These are phyloP conservation scores for Caenorhabditis tropicalis DNA, from an alignment of 1,140 invertebrate species.

Conservation along the genomic window DNA sequence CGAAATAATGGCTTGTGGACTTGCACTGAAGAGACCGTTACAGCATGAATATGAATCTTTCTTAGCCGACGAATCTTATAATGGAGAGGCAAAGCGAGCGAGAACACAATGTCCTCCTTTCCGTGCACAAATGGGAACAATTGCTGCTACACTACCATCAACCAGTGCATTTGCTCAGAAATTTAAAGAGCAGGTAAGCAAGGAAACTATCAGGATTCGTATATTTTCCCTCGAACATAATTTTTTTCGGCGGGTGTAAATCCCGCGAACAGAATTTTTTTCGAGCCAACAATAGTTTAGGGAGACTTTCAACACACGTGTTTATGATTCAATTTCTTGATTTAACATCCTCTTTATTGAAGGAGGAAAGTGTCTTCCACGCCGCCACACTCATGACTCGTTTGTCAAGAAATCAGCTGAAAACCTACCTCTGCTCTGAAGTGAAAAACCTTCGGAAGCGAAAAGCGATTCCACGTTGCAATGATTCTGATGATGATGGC, in stretches of 20 bases:
- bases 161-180: constrained; percentile 33
- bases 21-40: constrained; percentile 66
- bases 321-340: too few relatives aligned
- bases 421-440: constrained; percentile 13
- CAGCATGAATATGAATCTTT: constrained; percentile 65
- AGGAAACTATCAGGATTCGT: too few relatives aligned
- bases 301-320: too few relatives aligned
- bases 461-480: neutral
- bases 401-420: constrained; percentile 16
- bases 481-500: neutral
- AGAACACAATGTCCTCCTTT: constrained; percentile 69
- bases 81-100: constrained; percentile 62
- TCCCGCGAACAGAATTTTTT: neutral
- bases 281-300: too few relatives aligned
- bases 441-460: constrained; percentile 34
- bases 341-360: neutral
- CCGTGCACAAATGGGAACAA: constrained; percentile 63
- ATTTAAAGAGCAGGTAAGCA: constrained; percentile 11
- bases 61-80: constrained; percentile 58
- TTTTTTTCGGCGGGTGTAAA: too few relatives aligned
- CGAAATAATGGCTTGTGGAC: constrained; percentile 65
- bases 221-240: too few relatives aligned
- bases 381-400: constrained; percentile 9
- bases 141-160: constrained; percentile 63
- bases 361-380: constrained; percentile 20